phyloP scores from a whole-genome alignment of 2,797 vertebrate genomes.

The Cossypha caffra region DNA sequence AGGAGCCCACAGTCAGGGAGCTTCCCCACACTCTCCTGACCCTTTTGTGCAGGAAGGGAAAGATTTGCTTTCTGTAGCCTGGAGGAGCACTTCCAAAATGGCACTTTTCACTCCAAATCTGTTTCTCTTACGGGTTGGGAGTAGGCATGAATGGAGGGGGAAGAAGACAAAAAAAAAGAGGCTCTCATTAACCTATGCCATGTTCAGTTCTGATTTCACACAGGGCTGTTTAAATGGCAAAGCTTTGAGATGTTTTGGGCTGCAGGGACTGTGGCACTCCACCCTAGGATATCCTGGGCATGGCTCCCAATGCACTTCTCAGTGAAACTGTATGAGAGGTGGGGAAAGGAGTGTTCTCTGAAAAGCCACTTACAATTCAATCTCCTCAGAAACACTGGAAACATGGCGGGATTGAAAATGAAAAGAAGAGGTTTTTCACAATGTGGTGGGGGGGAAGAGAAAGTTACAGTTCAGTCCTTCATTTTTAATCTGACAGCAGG shows the following conservation, averaged over 20 bases:
- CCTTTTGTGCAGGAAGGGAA: background rate
- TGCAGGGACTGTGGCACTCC: too few species aligned
- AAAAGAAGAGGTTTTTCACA: background rate
- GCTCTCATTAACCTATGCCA: background rate
- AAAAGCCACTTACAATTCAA: fast-evolving
- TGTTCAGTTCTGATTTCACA: background rate
- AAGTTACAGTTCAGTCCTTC: background rate
- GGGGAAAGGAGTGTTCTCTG: background rate
- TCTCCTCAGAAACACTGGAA: background rate
- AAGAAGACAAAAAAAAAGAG: fast-evolving
- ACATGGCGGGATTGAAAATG: background rate
- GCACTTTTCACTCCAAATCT: background rate
- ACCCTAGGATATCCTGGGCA: too few species aligned
- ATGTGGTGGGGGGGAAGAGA: fast-evolving
- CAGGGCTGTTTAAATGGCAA: background rate
- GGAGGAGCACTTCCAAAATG: background rate
- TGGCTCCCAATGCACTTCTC: fast-evolving
- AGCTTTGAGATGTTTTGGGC: background rate
- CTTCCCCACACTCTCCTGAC: background rate
- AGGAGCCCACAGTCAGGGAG: background rate
- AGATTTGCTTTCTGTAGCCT: background rate
- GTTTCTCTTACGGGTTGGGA: background rate
- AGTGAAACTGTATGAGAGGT: background rate
- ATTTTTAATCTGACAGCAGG: background rate
- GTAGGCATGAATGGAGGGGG: background rate